Evolutionary conservation across 2,888 invertebrate species (phyloP), one percentile per base, ranked within the genome.

Genomic region (Sphinx pinastri): DNA sequence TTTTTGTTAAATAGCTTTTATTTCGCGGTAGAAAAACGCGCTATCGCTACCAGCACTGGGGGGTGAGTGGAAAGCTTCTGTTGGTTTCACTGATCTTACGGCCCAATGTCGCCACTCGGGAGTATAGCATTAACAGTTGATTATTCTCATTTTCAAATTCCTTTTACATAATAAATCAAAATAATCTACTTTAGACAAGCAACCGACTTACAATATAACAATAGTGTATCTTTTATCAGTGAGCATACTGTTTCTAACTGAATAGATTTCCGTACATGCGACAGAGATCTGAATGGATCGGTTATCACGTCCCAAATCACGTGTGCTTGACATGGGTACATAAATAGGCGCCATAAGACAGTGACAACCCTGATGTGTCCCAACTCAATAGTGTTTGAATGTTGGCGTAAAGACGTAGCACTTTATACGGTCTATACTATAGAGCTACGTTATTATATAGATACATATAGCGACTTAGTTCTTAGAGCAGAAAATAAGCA

Each of bases 301-400:
- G 81, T 83, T 86, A 87, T 86, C 86, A 74, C 73, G 58, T 68
- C 69, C 73, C 59, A 71, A 75, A 82, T 82, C 80, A 77, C 73
- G 71, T 74, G 70, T 67, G 71, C 70, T 76, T 88, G 88, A 88
- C 87, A 81, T 82, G 88, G 88, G 88, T 86, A 71, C 75, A 72
- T 80, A 79, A 80, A 78, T 77, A 79, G 71, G 51, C 57, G 51
- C 59, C 51, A 55, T 69, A 67, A 38, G 38, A 38, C 38, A 38
- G 16, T 10, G 45, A 52, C 60, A 16, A 31, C 12, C 10, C 54
- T 52, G 6, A 47, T 57, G 47, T 19, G 54, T 60, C 59, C 49
- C 14, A 13, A 57, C 57, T 57, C 19, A 54, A 69, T 63, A 47
- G 47, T 58, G 7, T 13, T 14, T 54, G 60, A 63, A 69, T 54